Evolutionary conservation across 2,888 invertebrate species (phyloP), one percentile per base, ranked within the genome.

Genomic region (Sialis fuliginosa): DNA sequence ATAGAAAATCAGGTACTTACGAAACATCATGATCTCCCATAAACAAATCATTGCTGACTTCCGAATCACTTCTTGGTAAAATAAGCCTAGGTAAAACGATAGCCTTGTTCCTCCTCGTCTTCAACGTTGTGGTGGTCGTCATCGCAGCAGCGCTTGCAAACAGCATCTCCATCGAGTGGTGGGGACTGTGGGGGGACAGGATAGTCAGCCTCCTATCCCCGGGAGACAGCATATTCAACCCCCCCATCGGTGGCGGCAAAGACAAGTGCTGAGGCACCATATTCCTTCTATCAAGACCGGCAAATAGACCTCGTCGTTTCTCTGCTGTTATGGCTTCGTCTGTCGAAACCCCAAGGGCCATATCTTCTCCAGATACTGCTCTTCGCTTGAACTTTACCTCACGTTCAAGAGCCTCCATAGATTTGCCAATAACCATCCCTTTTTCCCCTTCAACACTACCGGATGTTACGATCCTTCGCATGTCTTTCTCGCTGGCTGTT

Each of bases 161-260:
- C 55, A 75, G 72, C 53, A 81, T 67, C 32, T 42, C 42, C 42
- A 42, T 42, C 10, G 42, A 22, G 5, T 71, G 66, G 58, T 81
- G 72, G 0, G 87, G 88, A 57, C 81, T 81, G 60, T 82, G 83
- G 1, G 83, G 82, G 54, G 87, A 87, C 49, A 88, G 66, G 49
- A 88, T 88, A 39, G 84, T 86, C 45, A 88, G 72, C 53, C 73
- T 74, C 9, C 80, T 60, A 54, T 72, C 71, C 2, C 73, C 71
- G 0, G 71, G 70, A 52, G 70, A 69, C 46, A 67, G 56, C 43
- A 64, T 69, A 37, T 70, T 54, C 44, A 72, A 69, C 8, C 73
- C 69, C 49, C 76, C 78, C 6, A 67, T 63, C 1, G 79, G 77
- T 6, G 81, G 80, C 6, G 80, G 81, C 35, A 82, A 63, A 54